Evolutionary conservation across 2,113 vertebrate genomes (phyloP).

Genomic region (Lutjanus erythropterus): DNA sequence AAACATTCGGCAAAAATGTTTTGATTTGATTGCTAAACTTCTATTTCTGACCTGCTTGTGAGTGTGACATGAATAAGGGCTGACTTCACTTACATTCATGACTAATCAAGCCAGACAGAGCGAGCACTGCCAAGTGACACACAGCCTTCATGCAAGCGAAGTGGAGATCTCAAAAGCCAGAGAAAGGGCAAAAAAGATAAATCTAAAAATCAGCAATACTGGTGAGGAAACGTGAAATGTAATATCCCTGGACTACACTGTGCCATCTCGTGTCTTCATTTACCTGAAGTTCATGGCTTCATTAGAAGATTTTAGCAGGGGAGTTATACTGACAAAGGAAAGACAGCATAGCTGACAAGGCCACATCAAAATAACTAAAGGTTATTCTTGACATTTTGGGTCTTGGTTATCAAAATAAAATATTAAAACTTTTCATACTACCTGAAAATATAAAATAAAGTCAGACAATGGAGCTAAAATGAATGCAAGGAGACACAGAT

Average conservation of each 20-base stretch:
- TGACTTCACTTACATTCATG: not conserved
- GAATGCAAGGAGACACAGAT: conserved; percentile 41
- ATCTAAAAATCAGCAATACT: conserved; percentile 23
- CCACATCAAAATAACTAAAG: not conserved
- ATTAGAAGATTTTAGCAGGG: not conserved
- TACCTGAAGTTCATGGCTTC: not conserved
- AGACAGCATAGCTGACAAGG: not conserved
- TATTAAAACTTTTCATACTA: not conserved
- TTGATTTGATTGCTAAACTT: conserved; percentile 1
- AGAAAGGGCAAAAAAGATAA: not conserved
- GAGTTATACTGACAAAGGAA: not conserved
- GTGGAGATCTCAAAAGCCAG: conserved; percentile 19
- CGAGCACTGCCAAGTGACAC: conserved; percentile 26
- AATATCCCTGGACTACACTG: conserved; percentile 21
- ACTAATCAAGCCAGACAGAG: conserved; percentile 5
- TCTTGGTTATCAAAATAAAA: not conserved
- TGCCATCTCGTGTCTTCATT: not conserved
- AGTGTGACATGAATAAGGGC: not conserved
- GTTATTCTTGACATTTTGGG: not conserved
- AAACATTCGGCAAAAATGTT: not conserved
- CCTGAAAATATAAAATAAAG: conserved; percentile 3
- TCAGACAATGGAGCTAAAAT: not conserved
- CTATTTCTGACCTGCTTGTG: not conserved
- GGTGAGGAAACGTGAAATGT: conserved; percentile 34
- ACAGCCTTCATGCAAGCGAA: conserved; percentile 1